Percentiles rank a stretch among this genome's conserved stretches.
These are phyloP conservation scores for Eurytemora carolleeae DNA, from an alignment of 1,140 invertebrate genomes.

Conservation along the genomic window DNA sequence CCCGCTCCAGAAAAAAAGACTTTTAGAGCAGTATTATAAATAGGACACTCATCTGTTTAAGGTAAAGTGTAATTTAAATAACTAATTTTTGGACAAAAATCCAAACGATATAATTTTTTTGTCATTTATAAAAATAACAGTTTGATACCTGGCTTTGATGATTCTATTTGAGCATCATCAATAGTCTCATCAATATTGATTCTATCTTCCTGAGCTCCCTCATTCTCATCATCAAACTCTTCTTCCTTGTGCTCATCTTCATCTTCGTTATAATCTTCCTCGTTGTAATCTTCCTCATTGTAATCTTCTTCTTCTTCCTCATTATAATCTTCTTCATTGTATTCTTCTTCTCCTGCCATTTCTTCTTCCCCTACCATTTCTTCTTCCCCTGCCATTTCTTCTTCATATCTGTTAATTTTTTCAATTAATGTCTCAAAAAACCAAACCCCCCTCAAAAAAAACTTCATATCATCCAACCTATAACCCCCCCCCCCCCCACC, in stretches of 20 bases:
- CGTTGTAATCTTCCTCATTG: not conserved
- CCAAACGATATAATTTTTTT: no score
- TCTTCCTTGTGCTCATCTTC: not conserved
- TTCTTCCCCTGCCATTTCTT: not conserved
- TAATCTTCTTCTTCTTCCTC: not conserved
- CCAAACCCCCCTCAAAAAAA: not conserved
- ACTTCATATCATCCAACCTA: not conserved
- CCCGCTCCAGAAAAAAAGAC: no score
- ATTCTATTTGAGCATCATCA: no score
- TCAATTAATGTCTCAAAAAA: not conserved
- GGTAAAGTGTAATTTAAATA: no score
- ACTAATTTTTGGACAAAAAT: no score
- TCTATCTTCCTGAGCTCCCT: no score
- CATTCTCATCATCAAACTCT: not conserved
- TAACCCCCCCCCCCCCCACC: not conserved
- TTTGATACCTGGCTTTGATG: no score
- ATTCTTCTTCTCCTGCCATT: not conserved
- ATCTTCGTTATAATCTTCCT: not conserved
- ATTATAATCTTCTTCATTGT: not conserved
- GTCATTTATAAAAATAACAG: no score
- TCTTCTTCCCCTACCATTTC: not conserved
- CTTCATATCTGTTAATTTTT: not conserved
- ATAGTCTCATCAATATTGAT: no score
- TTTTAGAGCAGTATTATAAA: no score
- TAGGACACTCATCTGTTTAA: no score